Percentiles rank a stretch among this genome's conserved stretches.
Evolutionary conservation across 2,797 vertebrate genomes (phyloP).

Genomic region (Malurus leucopterus): DNA sequence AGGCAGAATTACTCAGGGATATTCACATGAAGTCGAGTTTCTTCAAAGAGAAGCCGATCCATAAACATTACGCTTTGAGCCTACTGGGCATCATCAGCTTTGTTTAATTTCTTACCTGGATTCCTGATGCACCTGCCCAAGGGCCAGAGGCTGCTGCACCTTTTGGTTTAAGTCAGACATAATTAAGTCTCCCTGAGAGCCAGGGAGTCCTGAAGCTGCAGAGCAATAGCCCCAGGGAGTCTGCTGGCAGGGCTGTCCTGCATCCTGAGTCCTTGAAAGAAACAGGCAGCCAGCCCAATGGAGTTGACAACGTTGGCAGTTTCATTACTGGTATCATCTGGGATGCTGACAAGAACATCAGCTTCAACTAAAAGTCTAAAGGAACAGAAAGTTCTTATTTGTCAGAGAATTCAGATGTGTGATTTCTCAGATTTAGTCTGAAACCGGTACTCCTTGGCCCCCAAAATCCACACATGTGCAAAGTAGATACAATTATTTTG

Average conservation of each 20-base stretch:
- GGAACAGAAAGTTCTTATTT: slow-evolving; percentile 14
- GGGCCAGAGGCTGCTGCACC: not conserved
- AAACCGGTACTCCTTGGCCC: not conserved
- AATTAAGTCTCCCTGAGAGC: not conserved
- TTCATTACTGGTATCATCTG: slow-evolving; percentile 21
- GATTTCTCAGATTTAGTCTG: not conserved
- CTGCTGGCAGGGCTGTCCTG: not conserved
- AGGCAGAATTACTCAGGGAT: not conserved
- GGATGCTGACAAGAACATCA: slow-evolving; percentile 22
- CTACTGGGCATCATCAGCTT: not conserved
- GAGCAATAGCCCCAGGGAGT: not conserved
- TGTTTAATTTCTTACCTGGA: not conserved
- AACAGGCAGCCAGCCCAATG: not conserved
- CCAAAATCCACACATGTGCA: not conserved
- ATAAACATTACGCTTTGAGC: not conserved
- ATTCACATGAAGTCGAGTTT: not conserved
- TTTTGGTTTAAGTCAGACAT: not conserved
- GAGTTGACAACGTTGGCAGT: slow-evolving; percentile 9
- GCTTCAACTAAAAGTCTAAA: slow-evolving; percentile 4
- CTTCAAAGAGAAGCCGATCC: not conserved
- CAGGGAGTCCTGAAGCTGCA: not conserved
- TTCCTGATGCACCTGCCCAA: not conserved
- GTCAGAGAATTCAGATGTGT: slow-evolving; percentile 20
- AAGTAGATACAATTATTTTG: not conserved
- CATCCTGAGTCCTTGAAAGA: not conserved